Conservation (phyloP, 2,797 vertebrate species). For the Sternotherus odoratus region DNA sequence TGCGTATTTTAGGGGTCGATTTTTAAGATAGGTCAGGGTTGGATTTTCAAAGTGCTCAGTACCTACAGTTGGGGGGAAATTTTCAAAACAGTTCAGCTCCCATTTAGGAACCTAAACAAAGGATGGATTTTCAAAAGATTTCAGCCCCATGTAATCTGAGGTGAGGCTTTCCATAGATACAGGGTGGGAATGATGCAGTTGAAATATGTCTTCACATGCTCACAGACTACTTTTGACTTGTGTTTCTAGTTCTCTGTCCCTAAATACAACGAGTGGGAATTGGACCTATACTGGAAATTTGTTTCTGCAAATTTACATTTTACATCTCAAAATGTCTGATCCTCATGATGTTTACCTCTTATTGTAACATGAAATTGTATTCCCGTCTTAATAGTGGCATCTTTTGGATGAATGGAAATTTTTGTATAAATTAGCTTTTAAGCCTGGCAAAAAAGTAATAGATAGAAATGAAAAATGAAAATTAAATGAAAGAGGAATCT, state of each 20-base stretch:
- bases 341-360: background rate
- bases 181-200: background rate
- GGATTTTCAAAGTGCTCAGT: background rate
- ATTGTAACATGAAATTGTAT: background rate
- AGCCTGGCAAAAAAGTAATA: background rate
- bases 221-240: background rate
- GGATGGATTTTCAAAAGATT: background rate
- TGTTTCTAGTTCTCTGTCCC: background rate
- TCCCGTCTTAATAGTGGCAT: background rate
- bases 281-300: background rate
- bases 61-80: background rate
- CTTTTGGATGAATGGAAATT: background rate
- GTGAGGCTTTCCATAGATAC: background rate
- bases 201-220: background rate
- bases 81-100: background rate
- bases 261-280: background rate
- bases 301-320: background rate
- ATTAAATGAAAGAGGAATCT: constrained; percentile 8
- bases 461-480: background rate
- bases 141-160: no score
- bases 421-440: background rate
- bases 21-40: background rate
- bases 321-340: background rate
- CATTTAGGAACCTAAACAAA: background rate
- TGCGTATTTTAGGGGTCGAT: background rate